These are phyloP conservation scores for Montipora efflorescens DNA, from an alignment of 64 coral and sea anemone species.

Conservation along the genomic window DNA sequence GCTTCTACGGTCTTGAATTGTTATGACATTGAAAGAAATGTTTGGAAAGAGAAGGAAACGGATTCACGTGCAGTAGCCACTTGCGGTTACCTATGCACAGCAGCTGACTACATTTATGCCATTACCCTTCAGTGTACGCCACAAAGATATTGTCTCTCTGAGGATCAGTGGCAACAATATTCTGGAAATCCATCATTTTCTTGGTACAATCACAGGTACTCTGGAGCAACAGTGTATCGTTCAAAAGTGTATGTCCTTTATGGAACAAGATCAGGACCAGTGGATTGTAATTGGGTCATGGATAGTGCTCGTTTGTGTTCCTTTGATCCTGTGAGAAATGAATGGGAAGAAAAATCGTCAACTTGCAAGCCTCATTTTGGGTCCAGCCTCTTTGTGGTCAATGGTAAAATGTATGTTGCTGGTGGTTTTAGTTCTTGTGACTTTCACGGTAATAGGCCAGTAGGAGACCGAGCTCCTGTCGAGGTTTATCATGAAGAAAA, in stretches of 20 bases:
- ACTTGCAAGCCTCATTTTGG: not conserved
- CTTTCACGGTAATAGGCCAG: accelerated
- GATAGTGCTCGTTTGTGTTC: not conserved
- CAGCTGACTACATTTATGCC: not conserved
- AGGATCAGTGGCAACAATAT: not conserved
- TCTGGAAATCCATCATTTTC: not conserved
- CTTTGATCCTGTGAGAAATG: not conserved
- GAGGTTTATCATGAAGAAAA: slow-evolving; percentile 34
- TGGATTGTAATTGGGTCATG: no score
- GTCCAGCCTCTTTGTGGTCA: slow-evolving; percentile 13
- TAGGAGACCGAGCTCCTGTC: not conserved
- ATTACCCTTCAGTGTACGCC: not conserved
- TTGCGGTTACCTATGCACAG: not conserved
- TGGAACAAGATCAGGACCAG: not conserved
- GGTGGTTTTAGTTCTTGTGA: not conserved
- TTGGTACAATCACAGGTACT: no score
- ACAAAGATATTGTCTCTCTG: not conserved
- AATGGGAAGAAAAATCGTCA: slow-evolving; percentile 10
- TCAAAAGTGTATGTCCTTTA: not conserved
- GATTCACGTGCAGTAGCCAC: not conserved
- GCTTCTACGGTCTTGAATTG: not conserved
- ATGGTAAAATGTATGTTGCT: slow-evolving; percentile 3
- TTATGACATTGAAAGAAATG: not conserved
- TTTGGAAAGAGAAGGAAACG: not conserved
- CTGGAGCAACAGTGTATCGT: not conserved